Conservation (phyloP, 2,888 invertebrate species). For the Eueremaeus valkanovi region DNA sequence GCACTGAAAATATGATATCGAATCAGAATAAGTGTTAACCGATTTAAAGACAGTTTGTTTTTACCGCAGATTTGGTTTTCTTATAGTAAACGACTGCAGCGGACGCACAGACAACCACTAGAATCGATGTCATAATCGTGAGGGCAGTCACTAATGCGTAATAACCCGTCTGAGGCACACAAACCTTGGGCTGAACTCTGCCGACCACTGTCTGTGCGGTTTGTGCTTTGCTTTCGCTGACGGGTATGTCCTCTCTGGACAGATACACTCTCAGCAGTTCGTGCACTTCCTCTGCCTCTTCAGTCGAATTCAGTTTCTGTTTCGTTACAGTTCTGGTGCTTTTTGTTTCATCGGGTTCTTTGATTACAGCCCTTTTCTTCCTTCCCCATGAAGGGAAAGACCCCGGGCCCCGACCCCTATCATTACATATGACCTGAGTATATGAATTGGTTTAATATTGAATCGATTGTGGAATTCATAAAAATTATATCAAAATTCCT, state of each 20-base stretch:
- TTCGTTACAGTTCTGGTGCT: too few species aligned
- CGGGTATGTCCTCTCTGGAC: conserved; percentile 46
- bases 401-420: conserved; percentile 43
- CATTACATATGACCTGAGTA: conserved; percentile 47
- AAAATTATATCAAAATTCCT: not conserved
- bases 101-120: conserved; percentile 37
- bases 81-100: conserved; percentile 44
- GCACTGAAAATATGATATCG: not conserved
- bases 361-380: conserved; percentile 41
- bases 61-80: conserved; percentile 44
- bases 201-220: not conserved
- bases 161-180: conserved; percentile 76
- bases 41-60: not conserved
- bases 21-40: not conserved
- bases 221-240: conserved; percentile 36
- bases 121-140: conserved; percentile 66
- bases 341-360: conserved; percentile 1
- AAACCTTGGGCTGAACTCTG: conserved; percentile 54
- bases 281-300: conserved; percentile 47
- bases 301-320: conserved; percentile 32
- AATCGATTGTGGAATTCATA: not conserved
- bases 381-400: conserved; percentile 48
- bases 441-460: too few species aligned
- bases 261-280: conserved; percentile 47
- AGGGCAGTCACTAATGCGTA: conserved; percentile 76